These are phyloP conservation scores for Stegostoma tigrinum DNA, from an alignment of 2,113 vertebrate species.

Conservation along the genomic window DNA sequence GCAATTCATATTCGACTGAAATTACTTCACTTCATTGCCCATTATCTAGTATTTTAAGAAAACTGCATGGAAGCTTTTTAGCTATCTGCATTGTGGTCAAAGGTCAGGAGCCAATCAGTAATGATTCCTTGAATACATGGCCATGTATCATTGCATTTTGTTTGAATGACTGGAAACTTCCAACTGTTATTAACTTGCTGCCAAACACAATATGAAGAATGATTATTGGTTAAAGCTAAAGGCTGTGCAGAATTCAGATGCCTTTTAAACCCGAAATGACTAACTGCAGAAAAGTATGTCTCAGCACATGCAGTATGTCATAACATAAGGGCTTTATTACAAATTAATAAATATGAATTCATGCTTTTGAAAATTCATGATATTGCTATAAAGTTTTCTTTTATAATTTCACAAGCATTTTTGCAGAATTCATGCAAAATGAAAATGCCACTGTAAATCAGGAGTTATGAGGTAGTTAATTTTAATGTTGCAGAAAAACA, in stretches of 20 bases:
- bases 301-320: not conserved
- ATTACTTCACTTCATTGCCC: not conserved
- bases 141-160: not conserved
- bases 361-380: not conserved
- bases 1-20: not conserved
- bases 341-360: not conserved
- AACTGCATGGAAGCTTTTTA: not conserved
- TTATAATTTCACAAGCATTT: not conserved
- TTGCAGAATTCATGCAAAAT: not conserved
- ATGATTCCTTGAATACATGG: not conserved
- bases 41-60: not conserved
- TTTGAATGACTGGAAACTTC: not conserved
- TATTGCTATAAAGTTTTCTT: not conserved
- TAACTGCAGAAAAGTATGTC: not conserved
- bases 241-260: not conserved
- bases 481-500: not conserved
- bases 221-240: not conserved
- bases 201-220: not conserved
- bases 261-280: not conserved
- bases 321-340: not conserved
- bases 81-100: not conserved
- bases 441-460: not conserved
- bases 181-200: not conserved
- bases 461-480: not conserved
- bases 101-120: not conserved